Conservation (phyloP, 1,140 invertebrate genomes). For the Rhyacophila brunnea region DNA sequence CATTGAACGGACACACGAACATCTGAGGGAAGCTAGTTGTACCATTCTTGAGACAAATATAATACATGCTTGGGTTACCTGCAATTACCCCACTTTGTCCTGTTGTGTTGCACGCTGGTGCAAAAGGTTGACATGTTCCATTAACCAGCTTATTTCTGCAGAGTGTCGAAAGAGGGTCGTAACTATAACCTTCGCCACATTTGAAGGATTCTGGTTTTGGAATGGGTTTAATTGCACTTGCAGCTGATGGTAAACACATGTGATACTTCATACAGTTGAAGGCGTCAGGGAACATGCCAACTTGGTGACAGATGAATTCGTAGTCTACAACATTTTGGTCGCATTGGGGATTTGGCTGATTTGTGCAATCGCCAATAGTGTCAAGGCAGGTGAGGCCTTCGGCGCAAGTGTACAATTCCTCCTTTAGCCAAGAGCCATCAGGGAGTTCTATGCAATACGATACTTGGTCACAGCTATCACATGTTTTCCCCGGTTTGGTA, state of each 20-base stretch:
- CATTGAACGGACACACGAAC: conserved; percentile 2
- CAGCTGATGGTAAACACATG: conserved; percentile 39
- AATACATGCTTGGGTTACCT: conserved; percentile 15
- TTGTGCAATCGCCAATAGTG: conserved; percentile 5
- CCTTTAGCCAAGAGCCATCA: background rate
- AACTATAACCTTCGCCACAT: conserved; percentile 9
- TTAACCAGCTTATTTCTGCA: conserved; percentile 2
- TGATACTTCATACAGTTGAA: conserved; percentile 47
- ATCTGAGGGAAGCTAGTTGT: background rate
- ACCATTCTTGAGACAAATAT: conserved; percentile 7
- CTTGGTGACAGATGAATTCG: conserved; percentile 15
- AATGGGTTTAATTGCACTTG: background rate
- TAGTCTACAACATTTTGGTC: background rate
- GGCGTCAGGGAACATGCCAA: conserved; percentile 45
- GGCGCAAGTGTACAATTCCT: background rate
- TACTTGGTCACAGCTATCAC: conserved; percentile 3
- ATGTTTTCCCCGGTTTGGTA: conserved; percentile 6
- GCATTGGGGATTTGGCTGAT: conserved; percentile 8
- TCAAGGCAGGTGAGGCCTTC: conserved; percentile 4
- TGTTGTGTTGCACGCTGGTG: background rate
- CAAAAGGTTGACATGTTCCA: background rate
- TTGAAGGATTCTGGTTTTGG: background rate
- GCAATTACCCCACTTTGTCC: background rate
- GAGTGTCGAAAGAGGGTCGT: conserved; percentile 6
- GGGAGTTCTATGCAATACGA: background rate